Base-by-base conservation (phyloP, 2,797 vertebrate species). In the Gorsachius magnificus region DNA sequence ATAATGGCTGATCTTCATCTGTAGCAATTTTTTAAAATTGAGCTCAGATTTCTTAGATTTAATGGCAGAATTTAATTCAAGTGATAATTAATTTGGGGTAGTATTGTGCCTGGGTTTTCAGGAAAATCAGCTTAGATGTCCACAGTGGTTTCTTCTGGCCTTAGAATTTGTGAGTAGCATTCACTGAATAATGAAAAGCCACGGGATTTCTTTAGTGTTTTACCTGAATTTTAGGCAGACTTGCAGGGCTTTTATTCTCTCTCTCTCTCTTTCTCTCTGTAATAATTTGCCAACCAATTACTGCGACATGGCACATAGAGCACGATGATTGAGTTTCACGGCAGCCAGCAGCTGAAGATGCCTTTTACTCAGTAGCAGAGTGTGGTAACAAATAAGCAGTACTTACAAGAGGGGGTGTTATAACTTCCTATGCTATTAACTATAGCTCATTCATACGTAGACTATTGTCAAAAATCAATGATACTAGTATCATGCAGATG, bases 401-500 rank as follows among this genome's bases (percentile, higher is more conserved):
- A n/a, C 60, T 94, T 87, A 83, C 0, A 17, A 43, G 28, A 80
- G 46, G 38, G 41, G 80, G 65, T 79, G 57, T 85, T 91, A 61
- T 65, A 83, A 38, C 82, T 95, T 96, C 76, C 81, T 38, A 7
- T 63, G 68, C 64, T 65, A 56, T 92, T 91, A 96, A 64, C 83
- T 75, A 29, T 60, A 89, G 81, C 71, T 95, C 90, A 80, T 77
- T 93, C 93, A 60, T 65, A 78, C 1, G 0, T 8, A 83, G 53
- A 33, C 53, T 83, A 54, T 58, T 83, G 88, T 92, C 41, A 87
- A 71, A 95, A 97, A 96, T 94, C 92, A 87, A 80, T 96, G 50
- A 57, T 89, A 66, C 29, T n/a, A 20, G n/a, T 92, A 80, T 84
- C 60, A 63, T 4, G 1, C 0, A 5, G 90, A 71, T 83, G 53